Evolutionary conservation across 2,113 vertebrate genomes (phyloP).

Genomic region (Polyodon spathula): DNA sequence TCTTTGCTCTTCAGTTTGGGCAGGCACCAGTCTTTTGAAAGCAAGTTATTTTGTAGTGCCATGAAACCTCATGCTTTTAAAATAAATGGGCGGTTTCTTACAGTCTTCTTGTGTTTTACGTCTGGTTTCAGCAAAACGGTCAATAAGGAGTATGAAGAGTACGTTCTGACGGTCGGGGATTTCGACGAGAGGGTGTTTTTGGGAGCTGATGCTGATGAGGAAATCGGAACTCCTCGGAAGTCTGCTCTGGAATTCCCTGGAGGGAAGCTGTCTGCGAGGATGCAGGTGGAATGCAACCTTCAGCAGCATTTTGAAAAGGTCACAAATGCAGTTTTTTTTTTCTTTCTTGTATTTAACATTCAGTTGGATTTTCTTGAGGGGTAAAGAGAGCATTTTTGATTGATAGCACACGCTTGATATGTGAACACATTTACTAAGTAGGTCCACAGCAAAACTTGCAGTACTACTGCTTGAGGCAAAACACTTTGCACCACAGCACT

Average conservation of each 20-base stretch:
- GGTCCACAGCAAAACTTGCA: too few relatives aligned
- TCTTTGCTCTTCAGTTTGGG: too few relatives aligned
- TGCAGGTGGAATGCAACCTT: conserved; percentile 65
- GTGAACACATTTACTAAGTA: too few relatives aligned
- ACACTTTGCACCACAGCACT: conserved; percentile 24
- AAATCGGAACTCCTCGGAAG: conserved; percentile 87
- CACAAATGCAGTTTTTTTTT: conserved; percentile 17
- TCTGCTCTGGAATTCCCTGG: conserved; percentile 40
- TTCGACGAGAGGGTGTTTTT: conserved; percentile 95
- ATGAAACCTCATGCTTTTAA: too few relatives aligned
- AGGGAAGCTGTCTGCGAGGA: conserved; percentile 46
- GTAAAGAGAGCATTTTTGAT: too few relatives aligned
- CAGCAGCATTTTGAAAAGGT: conserved; percentile 91
- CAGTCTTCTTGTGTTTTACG: not conserved
- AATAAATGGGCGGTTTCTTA: not conserved
- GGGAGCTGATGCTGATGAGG: conserved; percentile 87
- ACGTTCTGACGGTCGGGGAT: conserved; percentile 86
- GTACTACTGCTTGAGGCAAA: too few relatives aligned
- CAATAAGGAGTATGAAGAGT: conserved; percentile 93
- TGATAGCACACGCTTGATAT: too few relatives aligned
- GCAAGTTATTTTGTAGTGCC: too few relatives aligned
- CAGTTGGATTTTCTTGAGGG: not conserved
- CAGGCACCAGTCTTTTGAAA: too few relatives aligned
- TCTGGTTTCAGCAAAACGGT: conserved; percentile 72
- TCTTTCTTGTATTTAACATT: not conserved